Conservation (phyloP, 2,113 vertebrate species). For the Campylorhamphus procurvoides region DNA sequence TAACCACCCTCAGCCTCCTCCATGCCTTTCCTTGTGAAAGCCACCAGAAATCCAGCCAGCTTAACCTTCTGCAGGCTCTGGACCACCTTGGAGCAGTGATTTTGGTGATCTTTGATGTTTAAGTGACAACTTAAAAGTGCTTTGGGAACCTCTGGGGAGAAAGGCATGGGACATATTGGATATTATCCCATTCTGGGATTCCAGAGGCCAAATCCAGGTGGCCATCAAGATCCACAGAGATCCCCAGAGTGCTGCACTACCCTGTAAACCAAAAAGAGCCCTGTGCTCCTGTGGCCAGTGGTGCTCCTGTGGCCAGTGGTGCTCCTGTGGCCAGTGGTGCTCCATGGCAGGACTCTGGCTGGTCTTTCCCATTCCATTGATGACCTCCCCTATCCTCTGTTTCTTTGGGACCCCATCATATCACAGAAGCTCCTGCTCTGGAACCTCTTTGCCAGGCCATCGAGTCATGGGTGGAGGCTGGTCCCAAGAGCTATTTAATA, state of each 20-base stretch:
- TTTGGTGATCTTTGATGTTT: not conserved
- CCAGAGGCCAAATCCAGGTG: not conserved
- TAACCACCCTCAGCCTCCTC: not conserved
- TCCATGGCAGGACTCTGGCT: not conserved
- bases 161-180: not conserved
- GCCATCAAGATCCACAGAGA: not conserved
- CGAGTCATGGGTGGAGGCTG: not conserved
- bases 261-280: not conserved
- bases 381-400: rapidly evolving
- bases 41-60: not conserved
- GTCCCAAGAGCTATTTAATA: not conserved
- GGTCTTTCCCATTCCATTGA: not conserved
- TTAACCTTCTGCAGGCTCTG: not conserved
- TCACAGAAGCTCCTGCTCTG: not conserved
- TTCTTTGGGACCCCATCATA: not conserved
- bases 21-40: not conserved
- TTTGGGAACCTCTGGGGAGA: not conserved
- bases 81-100: not conserved
- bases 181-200: not conserved
- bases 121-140: not conserved
- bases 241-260: not conserved
- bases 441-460: not conserved
- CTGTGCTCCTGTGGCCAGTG: not conserved
- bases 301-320: not conserved
- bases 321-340: not conserved